Evolutionary conservation across 2,888 invertebrate genomes (phyloP).

Genomic region (Serrognathus titanus): DNA sequence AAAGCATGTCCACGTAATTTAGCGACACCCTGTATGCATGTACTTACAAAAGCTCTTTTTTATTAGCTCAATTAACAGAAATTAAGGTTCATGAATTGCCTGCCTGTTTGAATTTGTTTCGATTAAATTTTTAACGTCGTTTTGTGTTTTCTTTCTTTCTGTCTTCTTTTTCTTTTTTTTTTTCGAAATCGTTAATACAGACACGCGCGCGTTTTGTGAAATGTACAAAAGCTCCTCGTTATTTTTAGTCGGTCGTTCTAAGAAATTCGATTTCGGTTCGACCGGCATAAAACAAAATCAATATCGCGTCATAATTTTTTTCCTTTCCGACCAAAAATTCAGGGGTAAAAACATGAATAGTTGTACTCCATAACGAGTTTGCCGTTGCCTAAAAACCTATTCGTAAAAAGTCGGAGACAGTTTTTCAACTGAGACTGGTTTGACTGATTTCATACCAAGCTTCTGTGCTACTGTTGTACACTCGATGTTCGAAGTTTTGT

Average conservation of each 20-base stretch:
- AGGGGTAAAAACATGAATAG: constrained; percentile 40
- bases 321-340: constrained; percentile 39
- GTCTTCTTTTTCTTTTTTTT: too few species aligned
- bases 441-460: constrained; percentile 43
- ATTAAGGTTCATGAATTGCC: too few species aligned
- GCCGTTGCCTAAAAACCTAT: constrained; percentile 38
- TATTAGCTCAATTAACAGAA: too few species aligned
- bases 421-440: constrained; percentile 44
- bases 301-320: constrained; percentile 36
- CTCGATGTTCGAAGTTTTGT: constrained; percentile 4
- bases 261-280: not conserved
- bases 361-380: constrained; percentile 43
- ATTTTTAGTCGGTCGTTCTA: not conserved
- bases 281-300: constrained; percentile 21
- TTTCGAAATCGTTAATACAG: too few species aligned
- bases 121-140: too few species aligned
- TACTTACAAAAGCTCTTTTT: too few species aligned
- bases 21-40: too few species aligned
- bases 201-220: not conserved
- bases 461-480: constrained; percentile 25
- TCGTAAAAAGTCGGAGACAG: constrained; percentile 45
- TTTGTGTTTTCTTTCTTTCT: too few species aligned
- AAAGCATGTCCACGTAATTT: too few species aligned
- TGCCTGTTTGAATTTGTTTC: too few species aligned
- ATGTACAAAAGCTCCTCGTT: not conserved